Evolutionary conservation across 2,888 invertebrate species (phyloP).

Genomic region (Parthenolecanium corni): DNA sequence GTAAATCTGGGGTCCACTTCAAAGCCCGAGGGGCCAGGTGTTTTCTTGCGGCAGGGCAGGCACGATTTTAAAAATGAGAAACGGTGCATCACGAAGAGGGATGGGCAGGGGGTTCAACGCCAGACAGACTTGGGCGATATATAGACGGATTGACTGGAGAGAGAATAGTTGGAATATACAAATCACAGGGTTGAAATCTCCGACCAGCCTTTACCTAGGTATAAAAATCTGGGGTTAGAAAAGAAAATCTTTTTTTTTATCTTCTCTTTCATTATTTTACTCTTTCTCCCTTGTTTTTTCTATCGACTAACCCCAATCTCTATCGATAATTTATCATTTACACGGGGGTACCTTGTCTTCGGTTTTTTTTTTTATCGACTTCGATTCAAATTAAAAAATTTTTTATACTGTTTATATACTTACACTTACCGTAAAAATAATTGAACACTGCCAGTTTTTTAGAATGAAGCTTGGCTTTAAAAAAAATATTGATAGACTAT

Average conservation of each 20-base stretch:
- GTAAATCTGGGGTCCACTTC: constrained; percentile 27
- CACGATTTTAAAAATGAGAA: constrained; percentile 1
- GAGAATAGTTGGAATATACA: constrained; percentile 13
- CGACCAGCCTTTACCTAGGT: constrained; percentile 1
- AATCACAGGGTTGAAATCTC: constrained; percentile 27
- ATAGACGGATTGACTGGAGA: constrained; percentile 11
- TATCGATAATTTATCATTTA: constrained; percentile 23
- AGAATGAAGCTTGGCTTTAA: no score
- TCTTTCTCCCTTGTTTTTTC: background rate
- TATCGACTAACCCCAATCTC: constrained; percentile 20
- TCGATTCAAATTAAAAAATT: no score
- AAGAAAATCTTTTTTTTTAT: background rate
- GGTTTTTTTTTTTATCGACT: no score
- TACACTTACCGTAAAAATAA: no score
- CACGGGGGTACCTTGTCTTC: background rate
- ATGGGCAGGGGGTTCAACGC: background rate
- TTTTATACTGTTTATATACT: no score
- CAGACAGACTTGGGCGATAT: no score
- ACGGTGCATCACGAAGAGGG: background rate
- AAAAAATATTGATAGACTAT: no score
- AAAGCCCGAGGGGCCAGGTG: constrained; percentile 30
- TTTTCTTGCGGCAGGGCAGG: constrained; percentile 27
- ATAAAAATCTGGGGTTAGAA: constrained; percentile 9
- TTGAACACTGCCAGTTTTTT: no score
- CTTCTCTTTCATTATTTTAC: no score